Percentiles rank a stretch among this genome's conserved stretches.
These are phyloP conservation scores for Triplophysa bombifrons DNA, from an alignment of 2,797 vertebrate species.

Conservation along the genomic window DNA sequence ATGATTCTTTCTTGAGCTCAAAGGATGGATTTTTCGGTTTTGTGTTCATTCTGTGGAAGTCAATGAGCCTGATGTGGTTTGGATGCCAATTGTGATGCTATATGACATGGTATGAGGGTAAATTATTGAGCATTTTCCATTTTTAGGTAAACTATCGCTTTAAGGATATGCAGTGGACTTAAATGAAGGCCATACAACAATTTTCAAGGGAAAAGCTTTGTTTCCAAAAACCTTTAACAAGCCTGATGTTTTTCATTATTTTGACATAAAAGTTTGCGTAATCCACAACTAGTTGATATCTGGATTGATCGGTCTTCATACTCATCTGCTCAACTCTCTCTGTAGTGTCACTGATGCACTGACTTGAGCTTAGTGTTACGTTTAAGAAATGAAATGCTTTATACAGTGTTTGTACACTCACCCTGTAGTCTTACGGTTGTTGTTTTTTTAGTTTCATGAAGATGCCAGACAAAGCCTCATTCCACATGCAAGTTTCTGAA, in stretches of 20 bases:
- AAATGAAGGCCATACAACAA: background rate
- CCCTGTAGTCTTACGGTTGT: background rate
- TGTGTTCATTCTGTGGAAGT: too few species aligned
- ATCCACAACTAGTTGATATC: constrained; percentile 29
- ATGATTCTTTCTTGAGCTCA: too few species aligned
- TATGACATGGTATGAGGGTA: too few species aligned
- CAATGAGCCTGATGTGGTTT: too few species aligned
- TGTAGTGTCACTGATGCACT: background rate
- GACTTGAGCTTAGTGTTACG: background rate
- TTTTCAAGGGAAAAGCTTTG: background rate
- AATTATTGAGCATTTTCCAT: too few species aligned
- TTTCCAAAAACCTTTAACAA: constrained; percentile 27
- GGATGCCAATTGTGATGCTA: too few species aligned
- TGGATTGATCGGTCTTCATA: background rate
- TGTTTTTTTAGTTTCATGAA: background rate
- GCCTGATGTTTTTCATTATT: constrained; percentile 35
- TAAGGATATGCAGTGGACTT: background rate
- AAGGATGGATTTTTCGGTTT: too few species aligned
- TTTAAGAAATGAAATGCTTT: background rate
- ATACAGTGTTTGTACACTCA: background rate
- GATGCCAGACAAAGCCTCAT: background rate
- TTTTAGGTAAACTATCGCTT: too few species aligned
- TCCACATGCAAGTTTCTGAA: background rate
- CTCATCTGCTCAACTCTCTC: background rate
- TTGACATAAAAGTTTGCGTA: constrained; percentile 22